A percentile compares a stretch with the other conserved stretches of the same genome.
phyloP scores from a whole-genome alignment of 2,888 invertebrate genomes.

The Ferdinandea cuprea region DNA sequence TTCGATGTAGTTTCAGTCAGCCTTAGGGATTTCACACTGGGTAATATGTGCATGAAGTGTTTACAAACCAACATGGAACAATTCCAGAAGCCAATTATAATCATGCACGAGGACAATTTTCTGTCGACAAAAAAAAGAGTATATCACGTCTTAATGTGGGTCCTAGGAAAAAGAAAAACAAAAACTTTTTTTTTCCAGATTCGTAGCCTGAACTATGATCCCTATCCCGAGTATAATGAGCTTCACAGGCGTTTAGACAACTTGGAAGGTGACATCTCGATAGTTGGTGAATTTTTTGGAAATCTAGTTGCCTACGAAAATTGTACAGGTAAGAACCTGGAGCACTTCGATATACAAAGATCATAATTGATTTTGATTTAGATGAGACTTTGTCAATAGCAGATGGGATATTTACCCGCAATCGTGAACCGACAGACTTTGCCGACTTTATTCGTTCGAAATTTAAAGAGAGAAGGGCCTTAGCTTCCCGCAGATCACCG shows the following conservation, averaged over 20 bases:
- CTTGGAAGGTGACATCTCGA: background rate
- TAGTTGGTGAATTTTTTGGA: conserved; percentile 49
- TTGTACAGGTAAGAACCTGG: background rate
- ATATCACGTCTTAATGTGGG: too few species aligned
- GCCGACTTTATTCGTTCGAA: conserved; percentile 52
- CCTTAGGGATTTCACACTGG: background rate
- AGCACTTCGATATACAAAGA: background rate
- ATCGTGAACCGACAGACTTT: conserved; percentile 49
- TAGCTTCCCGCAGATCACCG: background rate
- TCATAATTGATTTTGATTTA: background rate
- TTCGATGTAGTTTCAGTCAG: conserved; percentile 40
- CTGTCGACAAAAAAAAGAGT: conserved; percentile 23
- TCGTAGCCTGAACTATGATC: conserved; percentile 13
- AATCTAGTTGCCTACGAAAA: conserved; percentile 48
- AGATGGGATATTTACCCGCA: conserved; percentile 53
- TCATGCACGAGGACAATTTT: conserved; percentile 34
- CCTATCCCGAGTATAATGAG: background rate
- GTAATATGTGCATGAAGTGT: background rate
- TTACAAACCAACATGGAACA: background rate
- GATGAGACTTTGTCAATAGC: conserved; percentile 10
- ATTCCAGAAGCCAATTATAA: conserved; percentile 20
- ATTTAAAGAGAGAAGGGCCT: conserved; percentile 20
- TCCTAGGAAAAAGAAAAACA: background rate
- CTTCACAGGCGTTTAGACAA: conserved; percentile 12
- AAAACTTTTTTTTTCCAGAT: conserved; percentile 24